phyloP scores from a whole-genome alignment of 2,113 vertebrate species.

The Aptenodytes patagonicus region DNA sequence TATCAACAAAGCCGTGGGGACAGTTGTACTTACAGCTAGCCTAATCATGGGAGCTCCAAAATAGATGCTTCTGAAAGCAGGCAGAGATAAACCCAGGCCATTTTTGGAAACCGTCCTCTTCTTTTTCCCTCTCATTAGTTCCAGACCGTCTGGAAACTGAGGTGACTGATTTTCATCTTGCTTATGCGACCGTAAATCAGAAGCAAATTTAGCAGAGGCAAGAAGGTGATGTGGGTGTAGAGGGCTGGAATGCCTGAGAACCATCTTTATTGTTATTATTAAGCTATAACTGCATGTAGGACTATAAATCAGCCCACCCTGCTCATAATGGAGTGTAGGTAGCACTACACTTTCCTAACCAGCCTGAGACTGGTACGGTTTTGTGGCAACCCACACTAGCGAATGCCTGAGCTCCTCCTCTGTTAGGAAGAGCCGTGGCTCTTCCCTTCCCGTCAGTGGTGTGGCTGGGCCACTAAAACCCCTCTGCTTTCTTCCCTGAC shows the following conservation, averaged over 20 bases:
- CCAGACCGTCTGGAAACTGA: not conserved
- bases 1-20: not conserved
- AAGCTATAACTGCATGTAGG: not conserved
- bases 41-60: not conserved
- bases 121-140: not conserved
- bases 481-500: not conserved
- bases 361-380: not conserved
- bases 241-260: not conserved
- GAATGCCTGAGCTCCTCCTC: not conserved
- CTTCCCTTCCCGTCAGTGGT: not conserved
- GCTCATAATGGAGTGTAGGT: not conserved
- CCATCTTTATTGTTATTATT: not conserved
- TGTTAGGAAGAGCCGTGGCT: not conserved
- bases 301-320: not conserved
- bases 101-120: not conserved
- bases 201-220: not conserved
- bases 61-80: not conserved
- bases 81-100: not conserved
- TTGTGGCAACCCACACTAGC: not conserved
- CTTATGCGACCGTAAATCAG: not conserved
- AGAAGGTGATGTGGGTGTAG: not conserved
- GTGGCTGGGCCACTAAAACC: not conserved
- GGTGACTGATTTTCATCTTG: conserved; percentile 9
- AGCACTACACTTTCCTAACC: not conserved
- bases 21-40: not conserved